Evolutionary conservation across 2,113 vertebrate genomes (phyloP), one percentile per base, ranked within the genome.

Genomic region (Oncorhynchus mykiss): DNA sequence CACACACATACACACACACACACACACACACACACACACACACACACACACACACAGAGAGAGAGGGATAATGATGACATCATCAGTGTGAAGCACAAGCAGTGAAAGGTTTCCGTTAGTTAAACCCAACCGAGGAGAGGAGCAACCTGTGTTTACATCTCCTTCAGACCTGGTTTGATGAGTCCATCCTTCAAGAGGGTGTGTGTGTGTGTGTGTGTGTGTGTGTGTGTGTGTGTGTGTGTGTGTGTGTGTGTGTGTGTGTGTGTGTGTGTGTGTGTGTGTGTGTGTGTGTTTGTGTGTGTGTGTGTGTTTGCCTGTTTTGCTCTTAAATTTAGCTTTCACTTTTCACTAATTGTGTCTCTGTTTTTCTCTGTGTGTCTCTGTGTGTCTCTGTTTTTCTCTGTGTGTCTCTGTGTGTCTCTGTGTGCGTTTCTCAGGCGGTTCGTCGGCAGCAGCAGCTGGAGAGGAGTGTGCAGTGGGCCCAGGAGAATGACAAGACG

Each of bases 401-500:
- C 25, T 2, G 25, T 27, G 25, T 27, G 25, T 27, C 25, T 27
- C 25, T 27, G 25, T 27, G 25, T 27, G 25, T 27, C 25, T 27
- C 25, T 27, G 25, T 25, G 25, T 27, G 27, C 3, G 48, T 75
- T n/a, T 49, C 48, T 76, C 88, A 99, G 97, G 96, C 94, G 0
- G 88, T 93, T 67, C 94, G 95, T 72, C 94, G 95, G 85, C 95
- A 93, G 81, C 96, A 96, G 84, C 93, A 94, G 84, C 95, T 99
- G 82, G 95, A 97, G 88, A 95, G 94, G 86, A 96, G 93, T 62
- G 91, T 97, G 77, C 96, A 96, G 8, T 94, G 93, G 86, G 94
- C 95, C 18, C 96, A 96, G 88, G 95, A 99, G 90, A 95, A 94
- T 14, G 97, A 99, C 94, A 95, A 95, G 91, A 90, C 93, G 0